Percentiles rank a stretch among this genome's conserved stretches.
Conservation (phyloP, 2,888 invertebrate species). For the Hololepta plana region DNA sequence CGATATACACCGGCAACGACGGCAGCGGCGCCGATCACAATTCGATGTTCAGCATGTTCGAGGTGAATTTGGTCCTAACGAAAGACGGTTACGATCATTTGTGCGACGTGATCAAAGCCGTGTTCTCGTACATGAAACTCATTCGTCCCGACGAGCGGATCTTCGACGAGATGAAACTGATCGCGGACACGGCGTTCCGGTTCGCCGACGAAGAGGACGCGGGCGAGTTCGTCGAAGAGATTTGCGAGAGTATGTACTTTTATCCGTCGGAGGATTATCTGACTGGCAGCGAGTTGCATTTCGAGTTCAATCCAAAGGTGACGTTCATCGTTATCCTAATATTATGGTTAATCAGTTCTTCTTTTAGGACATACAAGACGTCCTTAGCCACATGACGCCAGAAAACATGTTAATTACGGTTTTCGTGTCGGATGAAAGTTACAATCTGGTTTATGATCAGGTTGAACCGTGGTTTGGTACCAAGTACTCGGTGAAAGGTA, state of each 20-base stretch:
- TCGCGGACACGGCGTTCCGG: conserved; percentile 56
- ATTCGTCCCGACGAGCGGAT: conserved; percentile 51
- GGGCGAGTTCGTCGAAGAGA: conserved; percentile 56
- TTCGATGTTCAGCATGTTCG: conserved; percentile 58
- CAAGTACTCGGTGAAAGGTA: conserved; percentile 46
- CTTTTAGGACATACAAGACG: conserved; percentile 10
- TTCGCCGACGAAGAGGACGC: conserved; percentile 54
- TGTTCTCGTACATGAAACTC: conserved; percentile 66
- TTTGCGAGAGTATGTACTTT: conserved; percentile 63
- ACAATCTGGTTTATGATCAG: conserved; percentile 39
- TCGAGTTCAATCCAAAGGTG: conserved; percentile 56
- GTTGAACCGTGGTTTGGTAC: conserved; percentile 74
- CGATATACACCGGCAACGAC: conserved; percentile 49
- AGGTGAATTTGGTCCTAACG: conserved; percentile 55
- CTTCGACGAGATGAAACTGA: conserved; percentile 53
- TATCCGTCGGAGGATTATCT: conserved; percentile 65
- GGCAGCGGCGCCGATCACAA: conserved; percentile 65
- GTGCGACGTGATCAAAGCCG: conserved; percentile 50
- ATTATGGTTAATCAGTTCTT: not conserved
- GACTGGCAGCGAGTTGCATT: conserved; percentile 54
- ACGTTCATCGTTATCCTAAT: too few species aligned
- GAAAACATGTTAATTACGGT: conserved; percentile 54
- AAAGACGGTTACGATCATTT: conserved; percentile 56
- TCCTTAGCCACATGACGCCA: conserved; percentile 41
- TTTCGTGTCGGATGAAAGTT: conserved; percentile 30